Conservation (phyloP, 2,888 invertebrate genomes). For the Dasypogon diadema region DNA sequence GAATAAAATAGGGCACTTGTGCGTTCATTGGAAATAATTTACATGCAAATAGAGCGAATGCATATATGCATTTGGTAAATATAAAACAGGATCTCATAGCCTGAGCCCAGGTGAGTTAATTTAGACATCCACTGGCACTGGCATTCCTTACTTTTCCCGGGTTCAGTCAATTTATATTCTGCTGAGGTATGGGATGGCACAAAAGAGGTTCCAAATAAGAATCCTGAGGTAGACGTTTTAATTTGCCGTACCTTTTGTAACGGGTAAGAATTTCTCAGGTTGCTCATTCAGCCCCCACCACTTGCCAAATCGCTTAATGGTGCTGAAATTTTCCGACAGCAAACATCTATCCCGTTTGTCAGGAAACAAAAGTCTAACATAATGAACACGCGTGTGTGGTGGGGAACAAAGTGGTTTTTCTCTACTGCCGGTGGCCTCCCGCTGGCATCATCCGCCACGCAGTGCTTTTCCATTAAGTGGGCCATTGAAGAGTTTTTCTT, state of each 20-base stretch:
- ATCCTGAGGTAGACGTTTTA: conserved; percentile 24
- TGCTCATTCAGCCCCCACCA: neutral
- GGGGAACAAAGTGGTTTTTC: conserved; percentile 24
- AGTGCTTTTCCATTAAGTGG: conserved; percentile 44
- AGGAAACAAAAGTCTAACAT: conserved; percentile 35
- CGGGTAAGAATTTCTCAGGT: neutral
- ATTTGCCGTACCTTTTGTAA: conserved; percentile 10
- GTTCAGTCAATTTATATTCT: neutral
- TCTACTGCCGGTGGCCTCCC: neutral
- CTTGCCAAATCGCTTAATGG: conserved; percentile 38
- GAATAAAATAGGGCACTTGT: neutral
- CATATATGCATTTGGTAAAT: neutral
- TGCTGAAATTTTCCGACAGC: conserved; percentile 31
- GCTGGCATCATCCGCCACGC: conserved; percentile 17
- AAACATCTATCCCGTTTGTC: conserved; percentile 27
- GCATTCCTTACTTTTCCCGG: neutral
- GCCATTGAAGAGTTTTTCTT: conserved; percentile 38
- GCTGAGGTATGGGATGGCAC: too few relatives aligned
- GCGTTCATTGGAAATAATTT: neutral
- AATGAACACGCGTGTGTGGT: conserved; percentile 17
- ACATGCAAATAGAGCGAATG: neutral
- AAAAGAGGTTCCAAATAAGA: neutral
- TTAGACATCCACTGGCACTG: neutral
- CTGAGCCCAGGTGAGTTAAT: neutral
- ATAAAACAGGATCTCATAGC: neutral